These are phyloP conservation scores for Trissolcus japonicus DNA, from an alignment of 2,888 invertebrate species.

Conservation along the genomic window DNA sequence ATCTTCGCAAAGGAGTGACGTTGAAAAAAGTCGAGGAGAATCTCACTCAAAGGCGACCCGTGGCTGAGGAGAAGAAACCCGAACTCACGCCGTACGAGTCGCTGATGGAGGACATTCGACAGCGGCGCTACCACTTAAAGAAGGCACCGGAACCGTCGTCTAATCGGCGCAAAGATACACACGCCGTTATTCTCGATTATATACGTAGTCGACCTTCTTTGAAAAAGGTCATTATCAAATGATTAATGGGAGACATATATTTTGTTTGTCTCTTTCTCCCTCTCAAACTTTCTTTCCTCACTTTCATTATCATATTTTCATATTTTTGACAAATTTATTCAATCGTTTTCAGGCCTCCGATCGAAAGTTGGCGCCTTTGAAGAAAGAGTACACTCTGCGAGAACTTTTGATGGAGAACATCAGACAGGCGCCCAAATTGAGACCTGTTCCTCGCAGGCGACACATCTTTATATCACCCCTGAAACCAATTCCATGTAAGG, in stretches of 20 bases:
- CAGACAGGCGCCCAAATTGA: conserved; percentile 78
- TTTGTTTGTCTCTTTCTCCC: no score
- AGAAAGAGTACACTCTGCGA: conserved; percentile 85
- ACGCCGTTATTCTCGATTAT: conserved; percentile 91
- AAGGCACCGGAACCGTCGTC: conserved; percentile 85
- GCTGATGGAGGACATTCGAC: conserved; percentile 96
- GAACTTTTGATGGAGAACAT: conserved; percentile 93
- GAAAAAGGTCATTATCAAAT: conserved; percentile 79
- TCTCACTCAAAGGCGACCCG: conserved; percentile 67
- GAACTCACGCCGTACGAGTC: conserved; percentile 98
- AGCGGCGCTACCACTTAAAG: conserved; percentile 91
- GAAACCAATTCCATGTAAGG: conserved; percentile 11
- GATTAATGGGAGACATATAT: neutral
- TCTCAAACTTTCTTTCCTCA: no score
- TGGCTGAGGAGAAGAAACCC: conserved; percentile 85
- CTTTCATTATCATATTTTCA: neutral
- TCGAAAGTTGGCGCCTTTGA: conserved; percentile 86
- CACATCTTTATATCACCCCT: conserved; percentile 18
- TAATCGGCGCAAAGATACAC: conserved; percentile 91
- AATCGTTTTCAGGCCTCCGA: conserved; percentile 84
- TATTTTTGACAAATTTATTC: neutral
- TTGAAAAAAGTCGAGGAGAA: conserved; percentile 85
- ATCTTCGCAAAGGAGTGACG: conserved; percentile 93
- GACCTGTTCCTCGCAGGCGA: conserved; percentile 22
- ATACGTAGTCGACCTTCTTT: conserved; percentile 90